phyloP scores from a whole-genome alignment of 2,797 vertebrate species.

The Onychomys leucogaster region DNA sequence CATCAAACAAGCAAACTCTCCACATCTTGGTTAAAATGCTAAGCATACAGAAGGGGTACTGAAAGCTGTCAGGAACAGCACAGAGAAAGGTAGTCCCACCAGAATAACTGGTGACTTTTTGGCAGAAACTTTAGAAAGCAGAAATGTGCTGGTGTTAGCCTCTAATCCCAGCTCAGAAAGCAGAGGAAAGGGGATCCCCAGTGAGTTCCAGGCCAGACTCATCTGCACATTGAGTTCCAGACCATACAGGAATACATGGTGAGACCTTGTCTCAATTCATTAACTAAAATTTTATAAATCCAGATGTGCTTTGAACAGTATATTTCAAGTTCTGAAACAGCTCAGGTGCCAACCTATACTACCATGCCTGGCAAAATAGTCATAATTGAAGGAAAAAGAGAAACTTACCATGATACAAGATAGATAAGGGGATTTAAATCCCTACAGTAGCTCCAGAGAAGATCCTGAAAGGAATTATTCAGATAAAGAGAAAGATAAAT shows the following conservation, averaged over 20 bases:
- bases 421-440: not conserved
- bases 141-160: not conserved
- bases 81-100: not conserved
- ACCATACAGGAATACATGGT: not conserved
- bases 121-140: not conserved
- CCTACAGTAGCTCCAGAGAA: not conserved
- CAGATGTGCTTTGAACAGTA: not conserved
- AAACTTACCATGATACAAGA: not conserved
- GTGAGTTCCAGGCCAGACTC: not conserved
- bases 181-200: too few relatives aligned
- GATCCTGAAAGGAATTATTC: not conserved
- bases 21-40: not conserved
- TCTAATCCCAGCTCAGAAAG: not conserved
- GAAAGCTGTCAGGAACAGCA: not conserved
- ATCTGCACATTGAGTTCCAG: not conserved
- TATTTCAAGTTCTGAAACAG: not conserved
- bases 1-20: not conserved
- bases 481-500: not conserved
- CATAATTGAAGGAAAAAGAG: not conserved
- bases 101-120: not conserved
- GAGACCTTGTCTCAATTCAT: not conserved
- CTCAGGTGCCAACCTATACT: not conserved
- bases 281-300: not conserved
- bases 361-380: not conserved
- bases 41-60: not conserved